Percentiles rank a stretch among this genome's conserved stretches.
These are phyloP conservation scores for Puntigrus tetrazona DNA, from an alignment of 2,113 vertebrate genomes.

Conservation along the genomic window DNA sequence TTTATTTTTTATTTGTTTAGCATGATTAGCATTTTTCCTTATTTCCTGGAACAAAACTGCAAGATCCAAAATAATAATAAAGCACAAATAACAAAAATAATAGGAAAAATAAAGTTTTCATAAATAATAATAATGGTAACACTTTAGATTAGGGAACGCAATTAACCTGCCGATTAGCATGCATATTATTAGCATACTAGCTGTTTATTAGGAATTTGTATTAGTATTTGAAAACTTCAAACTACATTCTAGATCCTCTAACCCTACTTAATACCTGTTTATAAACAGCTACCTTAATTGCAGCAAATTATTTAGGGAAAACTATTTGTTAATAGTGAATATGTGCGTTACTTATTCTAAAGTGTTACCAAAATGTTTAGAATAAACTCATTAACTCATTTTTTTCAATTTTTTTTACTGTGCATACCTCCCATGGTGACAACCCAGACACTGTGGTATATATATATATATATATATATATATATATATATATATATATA, in stretches of 20 bases:
- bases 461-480: too few relatives aligned
- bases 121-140: neutral
- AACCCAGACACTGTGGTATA: slow-evolving; percentile 40
- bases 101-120: neutral
- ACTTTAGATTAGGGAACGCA: too few relatives aligned
- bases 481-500: neutral
- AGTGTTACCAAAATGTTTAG: neutral
- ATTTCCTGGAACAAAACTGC: neutral
- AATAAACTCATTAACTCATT: neutral
- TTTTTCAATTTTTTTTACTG: too few relatives aligned
- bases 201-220: too few relatives aligned
- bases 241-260: neutral
- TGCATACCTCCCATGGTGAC: neutral
- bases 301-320: neutral
- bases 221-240: neutral
- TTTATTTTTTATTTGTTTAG: neutral
- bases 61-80: neutral
- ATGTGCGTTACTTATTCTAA: too few relatives aligned
- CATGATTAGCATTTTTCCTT: neutral
- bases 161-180: neutral
- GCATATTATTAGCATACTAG: neutral
- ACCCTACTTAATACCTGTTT: neutral
- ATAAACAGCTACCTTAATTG: neutral
- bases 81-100: too few relatives aligned
- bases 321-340: neutral